Evolutionary conservation across 2,888 invertebrate genomes (phyloP), one percentile per base, ranked within the genome.

Genomic region (Zelleria hepariella): DNA sequence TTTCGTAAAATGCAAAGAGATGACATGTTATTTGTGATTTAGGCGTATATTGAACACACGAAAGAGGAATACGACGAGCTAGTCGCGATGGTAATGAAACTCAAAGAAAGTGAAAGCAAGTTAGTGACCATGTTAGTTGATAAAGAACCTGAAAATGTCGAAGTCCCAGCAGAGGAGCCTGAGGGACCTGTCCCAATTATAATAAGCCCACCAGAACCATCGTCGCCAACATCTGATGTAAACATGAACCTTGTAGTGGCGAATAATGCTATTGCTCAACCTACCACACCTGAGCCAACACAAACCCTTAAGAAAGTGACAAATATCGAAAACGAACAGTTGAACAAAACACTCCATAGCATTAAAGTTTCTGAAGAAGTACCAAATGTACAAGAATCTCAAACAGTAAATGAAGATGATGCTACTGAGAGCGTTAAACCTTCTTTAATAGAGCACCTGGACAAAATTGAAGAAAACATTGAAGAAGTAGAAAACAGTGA

Each of bases 21-120:
- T 53, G 53, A 53, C 25, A 23, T 55, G 15, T 20, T 26, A 26
- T 55, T 55, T 55, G 6, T 55, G 21, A 55, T 27, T 27, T 86
- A 88, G 88, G 86, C 86, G 48, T 88, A 77, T 80, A 81, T 88
- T 72, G 85, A 88, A 71, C 88, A 88, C 69, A 88, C 88, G 62
- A 87, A 85, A 74, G 87, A 86, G 75, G 88, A 88, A 74, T 88
- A 88, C 68, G 91, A 92, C 71, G 92, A 92, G 73, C 84, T 94
- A 67, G 83, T 90, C 69, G 90, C 88, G 78, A 93, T 93, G 91
- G 89, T 93, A 68, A 91, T 90, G 77, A 91, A 93, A 79, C 86
- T 94, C 66, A 90, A 90, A 78, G 93, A 93, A 75, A 94, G 93
- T 73, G 93, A 94, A 82, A 86, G 75, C 60, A 93, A 93, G 78